Evolutionary conservation across 1,140 invertebrate species (phyloP).

Genomic region (Platyscapa corneri): DNA sequence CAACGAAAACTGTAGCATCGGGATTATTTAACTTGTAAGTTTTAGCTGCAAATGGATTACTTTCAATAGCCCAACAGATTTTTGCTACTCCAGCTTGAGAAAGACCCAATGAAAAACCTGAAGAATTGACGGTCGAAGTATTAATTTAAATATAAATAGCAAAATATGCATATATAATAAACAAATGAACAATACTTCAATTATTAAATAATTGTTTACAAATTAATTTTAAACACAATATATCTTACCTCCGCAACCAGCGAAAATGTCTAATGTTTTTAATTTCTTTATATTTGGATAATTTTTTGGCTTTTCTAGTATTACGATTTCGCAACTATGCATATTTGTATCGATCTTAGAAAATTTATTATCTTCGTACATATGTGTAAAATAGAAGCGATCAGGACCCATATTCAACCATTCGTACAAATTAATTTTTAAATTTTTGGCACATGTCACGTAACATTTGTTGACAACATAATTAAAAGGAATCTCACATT

Average conservation of each 20-base stretch:
- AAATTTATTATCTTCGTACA: conserved; percentile 13
- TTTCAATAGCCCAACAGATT: conserved; percentile 87
- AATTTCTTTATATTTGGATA: conserved; percentile 74
- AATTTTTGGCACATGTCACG: conserved; percentile 76
- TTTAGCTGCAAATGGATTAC: conserved; percentile 83
- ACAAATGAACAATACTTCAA: too few species aligned
- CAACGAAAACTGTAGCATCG: conserved; percentile 83
- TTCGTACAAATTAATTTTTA: conserved; percentile 73
- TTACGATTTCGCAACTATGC: background rate
- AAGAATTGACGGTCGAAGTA: too few species aligned
- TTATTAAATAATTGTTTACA: too few species aligned
- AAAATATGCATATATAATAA: too few species aligned
- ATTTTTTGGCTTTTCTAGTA: conserved; percentile 50
- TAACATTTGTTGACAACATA: conserved; percentile 79
- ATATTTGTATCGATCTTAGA: background rate
- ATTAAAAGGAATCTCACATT: conserved; percentile 23
- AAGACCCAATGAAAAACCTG: conserved; percentile 80
- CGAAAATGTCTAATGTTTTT: conserved; percentile 86
- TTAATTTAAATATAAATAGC: too few species aligned
- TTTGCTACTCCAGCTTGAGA: conserved; percentile 82
- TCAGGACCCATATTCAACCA: conserved; percentile 80
- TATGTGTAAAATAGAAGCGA: conserved; percentile 84
- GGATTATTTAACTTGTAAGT: conserved; percentile 88
- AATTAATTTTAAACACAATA: background rate
- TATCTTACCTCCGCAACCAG: conserved; percentile 86